Conservation (phyloP, 2,888 invertebrate species). For the Drosophila nigritarsus region DNA sequence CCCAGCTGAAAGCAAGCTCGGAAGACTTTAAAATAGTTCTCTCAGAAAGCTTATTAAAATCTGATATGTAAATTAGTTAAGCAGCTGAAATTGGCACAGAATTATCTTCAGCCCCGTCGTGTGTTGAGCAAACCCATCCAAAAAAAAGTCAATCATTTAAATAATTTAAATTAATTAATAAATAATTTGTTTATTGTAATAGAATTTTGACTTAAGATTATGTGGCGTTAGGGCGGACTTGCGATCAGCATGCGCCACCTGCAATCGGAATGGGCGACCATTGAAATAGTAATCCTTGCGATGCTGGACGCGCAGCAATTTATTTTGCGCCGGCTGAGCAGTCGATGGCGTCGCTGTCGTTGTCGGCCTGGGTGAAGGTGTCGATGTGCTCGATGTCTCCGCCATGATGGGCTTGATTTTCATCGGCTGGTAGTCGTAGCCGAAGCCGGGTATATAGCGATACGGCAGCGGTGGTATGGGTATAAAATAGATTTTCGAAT, state of each 20-base stretch:
- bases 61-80: background rate
- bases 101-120: accelerated
- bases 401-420: constrained; percentile 78
- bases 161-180: constrained; percentile 70
- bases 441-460: constrained; percentile 93
- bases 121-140: background rate
- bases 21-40: background rate
- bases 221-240: constrained; percentile 71
- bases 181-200: constrained; percentile 84
- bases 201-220: constrained; percentile 83
- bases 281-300: constrained; percentile 82
- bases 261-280: constrained; percentile 81
- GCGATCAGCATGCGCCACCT: constrained; percentile 75
- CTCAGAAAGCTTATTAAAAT: background rate
- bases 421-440: constrained; percentile 93
- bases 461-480: constrained; percentile 94
- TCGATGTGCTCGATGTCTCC: constrained; percentile 27
- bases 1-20: background rate
- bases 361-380: constrained; percentile 24
- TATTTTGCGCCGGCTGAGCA: constrained; percentile 55
- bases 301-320: constrained; percentile 74
- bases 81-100: background rate
- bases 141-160: constrained; percentile 7
- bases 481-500: constrained; percentile 95
- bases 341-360: constrained; percentile 21